Evolutionary conservation across 1,140 invertebrate species (phyloP).

Genomic region (Procambarus clarkii): DNA sequence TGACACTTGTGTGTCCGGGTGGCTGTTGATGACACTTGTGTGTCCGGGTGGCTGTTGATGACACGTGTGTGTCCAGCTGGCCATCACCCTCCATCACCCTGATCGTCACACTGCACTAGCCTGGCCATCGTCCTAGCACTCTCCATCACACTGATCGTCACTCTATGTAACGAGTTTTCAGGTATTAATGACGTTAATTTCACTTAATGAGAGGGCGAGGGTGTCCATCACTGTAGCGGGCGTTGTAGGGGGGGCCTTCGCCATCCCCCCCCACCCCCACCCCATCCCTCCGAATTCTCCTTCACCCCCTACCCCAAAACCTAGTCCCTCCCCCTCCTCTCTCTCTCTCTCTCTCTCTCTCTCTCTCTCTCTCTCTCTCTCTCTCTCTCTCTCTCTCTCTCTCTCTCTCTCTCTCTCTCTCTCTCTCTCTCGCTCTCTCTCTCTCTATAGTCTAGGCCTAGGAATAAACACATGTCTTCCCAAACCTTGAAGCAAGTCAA

Average conservation of each 20-base stretch:
- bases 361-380: background rate
- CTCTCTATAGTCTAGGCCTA: too few species aligned
- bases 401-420: too few species aligned
- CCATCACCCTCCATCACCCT: background rate
- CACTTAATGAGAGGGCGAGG: constrained; percentile 41
- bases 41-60: too few species aligned
- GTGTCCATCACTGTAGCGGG: background rate
- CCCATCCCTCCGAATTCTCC: background rate
- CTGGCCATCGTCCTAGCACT: background rate
- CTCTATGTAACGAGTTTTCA: constrained; percentile 11
- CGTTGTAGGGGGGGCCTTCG: background rate
- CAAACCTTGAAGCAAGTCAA: too few species aligned
- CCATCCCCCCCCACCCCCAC: background rate
- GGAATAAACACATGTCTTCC: too few species aligned
- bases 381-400: background rate
- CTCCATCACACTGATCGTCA: background rate
- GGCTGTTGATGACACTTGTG: too few species aligned
- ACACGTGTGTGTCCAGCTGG: too few species aligned
- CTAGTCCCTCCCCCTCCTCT: background rate
- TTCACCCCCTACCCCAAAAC: background rate
- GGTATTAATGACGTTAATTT: constrained; percentile 61
- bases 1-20: too few species aligned
- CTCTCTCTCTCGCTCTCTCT: too few species aligned
- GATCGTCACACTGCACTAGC: background rate
- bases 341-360: background rate